These are phyloP conservation scores for Drosophila kikkawai DNA, from an alignment of 1,140 invertebrate species.

Conservation along the genomic window DNA sequence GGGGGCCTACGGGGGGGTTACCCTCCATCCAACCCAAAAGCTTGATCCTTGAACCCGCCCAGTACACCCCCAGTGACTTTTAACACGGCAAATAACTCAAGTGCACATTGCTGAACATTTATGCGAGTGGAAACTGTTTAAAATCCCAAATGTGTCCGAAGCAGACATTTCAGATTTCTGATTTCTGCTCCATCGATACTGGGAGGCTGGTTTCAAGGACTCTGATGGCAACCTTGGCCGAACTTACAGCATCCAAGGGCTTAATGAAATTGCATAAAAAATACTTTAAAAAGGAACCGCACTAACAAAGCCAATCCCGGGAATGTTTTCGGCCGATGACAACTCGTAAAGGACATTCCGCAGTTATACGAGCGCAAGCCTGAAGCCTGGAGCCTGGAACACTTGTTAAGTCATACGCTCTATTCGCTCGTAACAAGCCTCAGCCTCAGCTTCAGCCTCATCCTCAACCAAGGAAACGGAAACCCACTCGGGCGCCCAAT, in stretches of 20 bases:
- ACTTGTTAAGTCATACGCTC: slow-evolving; percentile 63
- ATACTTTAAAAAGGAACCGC: slow-evolving; percentile 34
- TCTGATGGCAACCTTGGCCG: not conserved
- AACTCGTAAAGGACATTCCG: slow-evolving; percentile 47
- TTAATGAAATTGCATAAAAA: slow-evolving; percentile 22
- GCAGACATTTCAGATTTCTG: slow-evolving; percentile 2
- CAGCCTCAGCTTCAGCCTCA: no score
- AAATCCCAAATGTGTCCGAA: slow-evolving; percentile 4
- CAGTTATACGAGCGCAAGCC: not conserved
- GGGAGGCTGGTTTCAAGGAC: not conserved
- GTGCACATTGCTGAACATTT: slow-evolving; percentile 8
- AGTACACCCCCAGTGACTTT: not conserved
- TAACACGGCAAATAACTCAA: slow-evolving; percentile 15
- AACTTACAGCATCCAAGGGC: not conserved
- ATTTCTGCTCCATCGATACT: not conserved
- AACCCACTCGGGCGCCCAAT: slow-evolving; percentile 27
- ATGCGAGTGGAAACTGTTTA: slow-evolving; percentile 5
- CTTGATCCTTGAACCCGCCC: slow-evolving; percentile 31
- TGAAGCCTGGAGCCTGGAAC: slow-evolving; percentile 31
- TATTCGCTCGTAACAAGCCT: slow-evolving; percentile 57
- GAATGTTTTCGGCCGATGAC: slow-evolving; percentile 51
- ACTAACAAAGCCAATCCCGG: slow-evolving; percentile 56
- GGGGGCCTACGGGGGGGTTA: not conserved
- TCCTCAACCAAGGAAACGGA: not conserved
- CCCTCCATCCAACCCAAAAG: not conserved